Evolutionary conservation across 2,888 invertebrate species (phyloP).

Genomic region (Metallyticus violacea): DNA sequence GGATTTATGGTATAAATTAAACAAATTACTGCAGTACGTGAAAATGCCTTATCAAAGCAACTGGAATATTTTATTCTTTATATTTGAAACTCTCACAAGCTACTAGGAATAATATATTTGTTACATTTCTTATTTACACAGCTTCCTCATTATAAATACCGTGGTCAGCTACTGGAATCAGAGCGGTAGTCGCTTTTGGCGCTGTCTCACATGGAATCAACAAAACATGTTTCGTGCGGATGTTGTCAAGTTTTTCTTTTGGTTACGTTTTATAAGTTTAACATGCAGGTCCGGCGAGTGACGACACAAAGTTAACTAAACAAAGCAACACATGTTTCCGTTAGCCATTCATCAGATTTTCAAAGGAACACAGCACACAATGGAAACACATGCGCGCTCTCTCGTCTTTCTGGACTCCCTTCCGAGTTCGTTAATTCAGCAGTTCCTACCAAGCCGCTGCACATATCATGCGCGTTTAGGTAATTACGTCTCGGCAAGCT

Average conservation of each 20-base stretch:
- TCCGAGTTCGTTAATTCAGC: neutral
- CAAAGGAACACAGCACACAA: neutral
- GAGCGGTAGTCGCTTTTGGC: neutral
- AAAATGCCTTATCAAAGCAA: no score
- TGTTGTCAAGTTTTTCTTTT: neutral
- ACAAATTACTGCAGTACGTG: no score
- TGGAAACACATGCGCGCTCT: neutral
- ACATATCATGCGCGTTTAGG: neutral
- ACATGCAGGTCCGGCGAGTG: neutral
- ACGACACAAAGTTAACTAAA: neutral
- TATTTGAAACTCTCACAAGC: no score
- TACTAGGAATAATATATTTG: no score
- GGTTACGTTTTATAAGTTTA: neutral
- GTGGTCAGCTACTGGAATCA: no score
- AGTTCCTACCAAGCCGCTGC: neutral
- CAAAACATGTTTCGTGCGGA: neutral
- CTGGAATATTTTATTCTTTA: no score
- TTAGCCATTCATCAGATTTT: neutral
- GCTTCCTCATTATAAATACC: no score
- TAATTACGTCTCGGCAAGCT: neutral
- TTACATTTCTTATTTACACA: no score
- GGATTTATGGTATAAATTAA: no score
- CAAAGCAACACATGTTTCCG: neutral
- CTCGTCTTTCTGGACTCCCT: neutral
- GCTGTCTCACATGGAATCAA: neutral